These are phyloP conservation scores for Ectropis grisescens DNA, from an alignment of 1,140 invertebrate species.

Conservation along the genomic window DNA sequence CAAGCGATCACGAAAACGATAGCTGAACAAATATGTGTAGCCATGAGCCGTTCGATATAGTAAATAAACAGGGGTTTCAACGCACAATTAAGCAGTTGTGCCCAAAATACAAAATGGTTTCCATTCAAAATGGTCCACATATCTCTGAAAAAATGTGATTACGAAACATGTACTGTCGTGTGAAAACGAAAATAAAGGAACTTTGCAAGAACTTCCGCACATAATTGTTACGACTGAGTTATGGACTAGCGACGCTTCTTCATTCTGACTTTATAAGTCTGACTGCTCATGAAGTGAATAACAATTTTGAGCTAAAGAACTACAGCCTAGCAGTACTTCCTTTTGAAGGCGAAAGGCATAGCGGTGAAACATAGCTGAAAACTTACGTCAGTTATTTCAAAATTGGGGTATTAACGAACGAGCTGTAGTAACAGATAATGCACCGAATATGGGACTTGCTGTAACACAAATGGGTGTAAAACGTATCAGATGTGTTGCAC, in stretches of 20 bases:
- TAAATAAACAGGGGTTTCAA: conserved; percentile 6
- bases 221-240: conserved; percentile 2
- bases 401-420: too few species aligned
- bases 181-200: conserved; percentile 3
- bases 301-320: conserved; percentile 1
- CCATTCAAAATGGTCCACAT: conserved; percentile 1
- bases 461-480: conserved; percentile 1
- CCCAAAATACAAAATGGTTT: conserved; percentile 7
- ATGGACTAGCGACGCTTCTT: conserved; percentile 5
- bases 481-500: conserved; percentile 7
- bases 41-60: conserved; percentile 8
- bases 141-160: conserved; percentile 8
- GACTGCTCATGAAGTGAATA: conserved; percentile 3
- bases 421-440: conserved; percentile 4
- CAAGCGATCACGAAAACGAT: conserved; percentile 1
- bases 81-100: conserved; percentile 5
- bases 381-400: background rate
- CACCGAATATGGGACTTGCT: conserved; percentile 8
- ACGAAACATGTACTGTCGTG: conserved; percentile 5
- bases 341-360: conserved; percentile 3
- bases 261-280: conserved; percentile 4
- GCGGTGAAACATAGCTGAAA: conserved; percentile 2
- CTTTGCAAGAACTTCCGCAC: conserved; percentile 2
- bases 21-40: conserved; percentile 5
- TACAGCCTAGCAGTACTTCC: conserved; percentile 3